Conservation (phyloP, 1,140 invertebrate genomes). For the Melanaphis sacchari region DNA sequence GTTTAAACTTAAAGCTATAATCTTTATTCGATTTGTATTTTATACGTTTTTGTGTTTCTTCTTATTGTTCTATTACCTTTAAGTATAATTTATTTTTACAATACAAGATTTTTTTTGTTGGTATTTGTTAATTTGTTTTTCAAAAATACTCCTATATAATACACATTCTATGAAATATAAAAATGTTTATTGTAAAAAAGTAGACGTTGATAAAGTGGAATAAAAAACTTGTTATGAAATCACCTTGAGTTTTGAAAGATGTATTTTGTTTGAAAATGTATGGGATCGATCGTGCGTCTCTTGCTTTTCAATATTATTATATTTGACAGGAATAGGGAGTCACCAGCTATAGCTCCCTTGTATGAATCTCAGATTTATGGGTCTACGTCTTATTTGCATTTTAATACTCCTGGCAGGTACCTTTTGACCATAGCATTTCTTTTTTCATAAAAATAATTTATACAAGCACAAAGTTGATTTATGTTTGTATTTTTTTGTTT, state of each 20-base stretch:
- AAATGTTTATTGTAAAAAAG: background rate
- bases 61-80: background rate
- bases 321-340: background rate
- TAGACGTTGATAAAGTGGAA: background rate
- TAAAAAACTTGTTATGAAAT: conserved; percentile 3
- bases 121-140: conserved; percentile 5
- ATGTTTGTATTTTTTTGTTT: background rate
- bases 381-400: background rate
- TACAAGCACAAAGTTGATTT: background rate
- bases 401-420: background rate
- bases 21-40: background rate
- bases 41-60: background rate
- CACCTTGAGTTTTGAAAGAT: background rate
- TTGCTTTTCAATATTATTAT: background rate
- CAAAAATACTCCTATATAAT: background rate
- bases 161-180: background rate
- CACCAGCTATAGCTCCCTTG: background rate
- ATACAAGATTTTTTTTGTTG: background rate
- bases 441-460: conserved; percentile 13
- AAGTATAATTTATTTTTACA: background rate
- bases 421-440: conserved; percentile 2
- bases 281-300: background rate
- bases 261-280: background rate
- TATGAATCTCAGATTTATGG: conserved; percentile 9
- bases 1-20: background rate